Percentiles rank a stretch among this genome's conserved stretches.
Conservation (phyloP, 2,113 vertebrate species). For the Campylomormyrus numenius region DNA sequence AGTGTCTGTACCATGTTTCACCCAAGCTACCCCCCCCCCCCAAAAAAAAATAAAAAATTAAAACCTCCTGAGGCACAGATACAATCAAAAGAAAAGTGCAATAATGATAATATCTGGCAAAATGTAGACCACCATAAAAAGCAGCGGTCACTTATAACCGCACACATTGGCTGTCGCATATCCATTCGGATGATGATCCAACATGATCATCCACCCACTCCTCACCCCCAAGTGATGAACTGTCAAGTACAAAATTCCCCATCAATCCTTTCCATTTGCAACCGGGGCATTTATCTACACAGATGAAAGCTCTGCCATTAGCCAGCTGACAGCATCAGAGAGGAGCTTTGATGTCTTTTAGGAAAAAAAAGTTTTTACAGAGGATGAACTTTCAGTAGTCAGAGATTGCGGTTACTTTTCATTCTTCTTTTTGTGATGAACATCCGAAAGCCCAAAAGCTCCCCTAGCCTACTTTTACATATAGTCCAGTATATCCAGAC, state of each 20-base stretch:
- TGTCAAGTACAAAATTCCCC: conserved; percentile 38
- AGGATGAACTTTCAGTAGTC: conserved; percentile 3
- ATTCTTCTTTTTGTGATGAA: neutral
- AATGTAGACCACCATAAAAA: neutral
- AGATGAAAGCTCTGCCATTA: conserved; percentile 59
- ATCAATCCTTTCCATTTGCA: conserved; percentile 54
- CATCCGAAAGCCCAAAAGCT: neutral
- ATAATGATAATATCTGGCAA: neutral
- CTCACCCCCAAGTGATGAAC: conserved; percentile 11
- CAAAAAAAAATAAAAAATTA: neutral
- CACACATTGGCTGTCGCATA: neutral
- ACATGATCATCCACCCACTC: conserved; percentile 5
- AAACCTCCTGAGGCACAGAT: neutral
- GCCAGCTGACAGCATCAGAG: conserved; percentile 41
- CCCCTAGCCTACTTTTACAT: neutral
- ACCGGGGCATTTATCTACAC: conserved; percentile 29
- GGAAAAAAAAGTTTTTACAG: conserved; percentile 7
- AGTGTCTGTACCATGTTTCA: neutral
- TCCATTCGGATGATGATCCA: neutral
- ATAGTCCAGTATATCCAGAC: neutral
- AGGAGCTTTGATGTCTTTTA: conserved; percentile 53
- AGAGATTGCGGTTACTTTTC: conserved; percentile 7
- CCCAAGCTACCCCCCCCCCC: neutral
- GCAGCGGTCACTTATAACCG: neutral
- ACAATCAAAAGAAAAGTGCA: neutral